Evolutionary conservation across 2,888 invertebrate genomes (phyloP).

Genomic region (Acholoe squamosa): DNA sequence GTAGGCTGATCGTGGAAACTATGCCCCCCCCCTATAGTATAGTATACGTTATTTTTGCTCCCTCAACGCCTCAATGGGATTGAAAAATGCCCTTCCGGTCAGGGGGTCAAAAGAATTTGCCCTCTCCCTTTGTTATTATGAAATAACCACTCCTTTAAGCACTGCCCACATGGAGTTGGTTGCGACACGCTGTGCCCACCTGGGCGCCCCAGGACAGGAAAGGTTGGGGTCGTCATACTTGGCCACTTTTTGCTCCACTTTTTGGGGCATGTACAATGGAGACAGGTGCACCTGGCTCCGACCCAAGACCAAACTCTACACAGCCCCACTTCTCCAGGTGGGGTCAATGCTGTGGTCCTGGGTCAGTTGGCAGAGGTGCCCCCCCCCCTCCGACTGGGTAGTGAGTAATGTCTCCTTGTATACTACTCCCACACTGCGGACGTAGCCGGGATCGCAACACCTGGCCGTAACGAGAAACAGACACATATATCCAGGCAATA

Average conservation of each 20-base stretch:
- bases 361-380: not conserved
- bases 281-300: constrained; percentile 35
- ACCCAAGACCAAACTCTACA: not conserved
- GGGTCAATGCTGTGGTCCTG: constrained; percentile 14
- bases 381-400: not conserved
- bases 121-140: no score
- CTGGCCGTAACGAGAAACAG: not conserved
- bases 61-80: no score
- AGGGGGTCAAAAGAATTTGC: no score
- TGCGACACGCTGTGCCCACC: constrained; percentile 26
- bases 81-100: no score
- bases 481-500: not conserved
- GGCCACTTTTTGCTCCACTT: constrained; percentile 57
- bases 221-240: constrained; percentile 38
- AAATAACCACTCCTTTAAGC: no score
- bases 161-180: no score
- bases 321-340: not conserved
- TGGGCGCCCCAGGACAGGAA: constrained; percentile 27
- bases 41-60: no score
- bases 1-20: no score
- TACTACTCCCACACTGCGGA: not conserved
- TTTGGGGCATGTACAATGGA: not conserved
- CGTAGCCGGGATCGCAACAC: not conserved
- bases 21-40: no score
- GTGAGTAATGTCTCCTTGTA: not conserved